Base-by-base conservation (phyloP, 2,113 vertebrate species). In the Thryonomys swinderianus region DNA sequence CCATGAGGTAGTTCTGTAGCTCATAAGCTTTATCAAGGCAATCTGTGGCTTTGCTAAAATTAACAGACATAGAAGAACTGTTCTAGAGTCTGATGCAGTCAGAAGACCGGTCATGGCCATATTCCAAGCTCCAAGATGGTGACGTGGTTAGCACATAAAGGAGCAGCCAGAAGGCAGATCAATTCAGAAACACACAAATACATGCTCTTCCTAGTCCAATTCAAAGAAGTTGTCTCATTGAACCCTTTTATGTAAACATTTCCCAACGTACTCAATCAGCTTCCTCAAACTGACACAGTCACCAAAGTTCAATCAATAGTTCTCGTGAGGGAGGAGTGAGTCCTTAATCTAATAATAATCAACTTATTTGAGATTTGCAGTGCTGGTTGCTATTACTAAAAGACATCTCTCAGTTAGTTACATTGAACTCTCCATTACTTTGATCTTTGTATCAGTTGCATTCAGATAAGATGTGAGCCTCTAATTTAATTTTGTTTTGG, bases 311-410 rank as follows among this genome's bases (percentile, higher is more conserved):
- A 95, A 86, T 92, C 94, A 94, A 94, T 91, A 76, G 27, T 88
- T 92, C 57, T 61, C 88, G 20, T 8, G 69, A 92, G 71, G 51
- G 45, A 79, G 21, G 59, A 95, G 25, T 78, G 81, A 61, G 66
- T n/a, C 90, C 76, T 79, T 88, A 73, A 92, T 83, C 92, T 80
- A 96, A 96, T 94, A 94, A 96, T 94, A 94, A 96, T 91, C 90
- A 78, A 78, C 91, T 90, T 76, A 71, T 93, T 66, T 85, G 94
- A 81, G 81, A 94, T 83, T 80, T 74, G 13, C 61, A 62, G 71
- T 42, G 66, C 66, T 82, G 73, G n/a, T 90, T 51, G 62, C 87
- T 85, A 27, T 85, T 71, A 96, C 51, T 92, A 80, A 95, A 90
- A 90, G 88, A 51, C 73, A 79, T 16, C 40, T 90, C 88, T 80